Base-by-base conservation (phyloP, 2,888 invertebrate species). In the Asteroscopus sphinx region DNA sequence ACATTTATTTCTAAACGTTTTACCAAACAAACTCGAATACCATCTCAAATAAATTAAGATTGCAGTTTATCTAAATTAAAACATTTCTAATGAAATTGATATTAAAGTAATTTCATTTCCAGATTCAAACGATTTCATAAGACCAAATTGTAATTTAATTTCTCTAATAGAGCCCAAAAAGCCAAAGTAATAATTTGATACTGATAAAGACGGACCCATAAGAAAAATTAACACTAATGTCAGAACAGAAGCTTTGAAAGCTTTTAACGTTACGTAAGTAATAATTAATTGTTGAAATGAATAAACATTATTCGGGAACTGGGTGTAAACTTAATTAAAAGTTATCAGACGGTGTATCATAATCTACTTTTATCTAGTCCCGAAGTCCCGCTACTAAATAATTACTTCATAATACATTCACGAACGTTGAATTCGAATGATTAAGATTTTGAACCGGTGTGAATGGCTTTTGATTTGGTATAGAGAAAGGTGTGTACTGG, bases 311-410 rank as follows among this genome's bases (percentile, higher is more conserved):
- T 48, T 68, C 51, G 33, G 55, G 44, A 57, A 62, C 62, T 68
- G 68, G 48, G 77, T 72, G 76, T 75, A 68, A 75, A 77, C 66
- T 72, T 77, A 72, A 77, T 76, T 76, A 76, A 76, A 76, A 76
- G 57, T 76, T 75, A 70, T 75, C 77, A 58, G 57, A 32, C 33
- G 32, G 51, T 69, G 35, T 62, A 68, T 58, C 56, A 57, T 76
- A 64, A 73, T 76, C 52, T 60, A 70, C 55, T 49, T 63, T 63
- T 76, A 66, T 69, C 77, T 68, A 62, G 61, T 51, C 41, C 51
- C 21, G 53, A 36, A 66, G 46, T 40, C 44, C 39, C 9, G 61
- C 49, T 47, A 61, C 58, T 56, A 56, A 59, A 65, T 76, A 57
- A 73, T 73, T 58, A 58, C 56, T 63, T 49, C 32, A 55, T 61